Conservation (phyloP, 2,797 vertebrate species). For the Cetoscarus ocellatus region DNA sequence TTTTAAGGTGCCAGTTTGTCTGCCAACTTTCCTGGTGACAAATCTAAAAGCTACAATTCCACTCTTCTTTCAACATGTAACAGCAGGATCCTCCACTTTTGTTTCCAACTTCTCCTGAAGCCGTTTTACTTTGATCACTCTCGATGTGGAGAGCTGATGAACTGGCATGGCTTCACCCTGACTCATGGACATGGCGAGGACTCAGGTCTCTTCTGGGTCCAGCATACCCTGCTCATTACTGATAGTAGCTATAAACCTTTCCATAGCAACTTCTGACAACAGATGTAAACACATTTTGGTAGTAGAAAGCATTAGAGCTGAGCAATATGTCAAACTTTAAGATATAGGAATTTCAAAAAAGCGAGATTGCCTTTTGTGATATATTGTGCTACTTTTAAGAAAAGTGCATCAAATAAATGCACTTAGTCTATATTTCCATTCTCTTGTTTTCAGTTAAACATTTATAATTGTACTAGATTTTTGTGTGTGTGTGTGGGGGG, state of each 20-base stretch:
- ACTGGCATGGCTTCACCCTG: slow-evolving; percentile 63
- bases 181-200: slow-evolving; percentile 63
- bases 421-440: too few relatives aligned
- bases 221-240: slow-evolving; percentile 67
- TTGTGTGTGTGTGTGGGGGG: too few relatives aligned
- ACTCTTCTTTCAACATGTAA: slow-evolving; percentile 55
- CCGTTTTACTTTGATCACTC: slow-evolving; percentile 47
- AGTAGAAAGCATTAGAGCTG: not conserved
- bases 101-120: slow-evolving; percentile 41
- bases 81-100: slow-evolving; percentile 40
- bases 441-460: too few relatives aligned
- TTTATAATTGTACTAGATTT: too few relatives aligned
- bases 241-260: slow-evolving; percentile 76
- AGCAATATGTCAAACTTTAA: too few relatives aligned
- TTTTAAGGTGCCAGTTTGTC: slow-evolving; percentile 61
- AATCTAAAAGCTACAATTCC: slow-evolving; percentile 51
- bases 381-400: too few relatives aligned
- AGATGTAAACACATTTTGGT: slow-evolving; percentile 72
- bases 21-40: slow-evolving; percentile 62
- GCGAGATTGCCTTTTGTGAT: too few relatives aligned
- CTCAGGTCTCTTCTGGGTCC: slow-evolving; percentile 63
- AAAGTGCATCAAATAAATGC: too few relatives aligned
- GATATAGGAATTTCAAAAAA: too few relatives aligned
- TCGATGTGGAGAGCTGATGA: slow-evolving; percentile 59
- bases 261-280: slow-evolving; percentile 76